Base-by-base conservation (phyloP, 2,888 invertebrate species). In the Calliphora vomitoria region DNA sequence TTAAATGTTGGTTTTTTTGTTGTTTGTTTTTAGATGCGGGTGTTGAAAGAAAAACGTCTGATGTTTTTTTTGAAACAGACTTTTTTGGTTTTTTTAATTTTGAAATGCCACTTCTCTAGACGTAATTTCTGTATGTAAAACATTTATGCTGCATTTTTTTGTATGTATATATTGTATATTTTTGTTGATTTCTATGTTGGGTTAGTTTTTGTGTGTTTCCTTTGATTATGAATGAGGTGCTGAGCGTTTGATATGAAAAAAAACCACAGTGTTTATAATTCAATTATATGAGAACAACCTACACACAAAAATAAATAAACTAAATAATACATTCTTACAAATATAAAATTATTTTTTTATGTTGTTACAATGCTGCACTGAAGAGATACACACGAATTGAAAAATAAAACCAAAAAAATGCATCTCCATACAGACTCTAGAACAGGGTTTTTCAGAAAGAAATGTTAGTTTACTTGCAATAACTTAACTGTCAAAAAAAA, bases 181-280 rank as follows among this genome's bases (percentile, higher is more conserved):
- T 44, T 44, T 44, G 4, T 8, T 35, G 35, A 6, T 35, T 44
- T 47, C 44, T 47, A 74, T 74, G 82, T 66, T 66, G 55, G 38
- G 69, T 69, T 66, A 47, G 72, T 8, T 66, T 50, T 50, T 69
- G 25, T 47, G 15, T 71, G 85, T 64, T 84, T 84, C 84, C 87
- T 87, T 78, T 82, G 72, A 87, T 85, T 82, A 87, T 82, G 68
- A 76, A 78, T 82, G 74, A 84, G 55, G 47, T 55, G 85, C 35
- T 78, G 66, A 66, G 69, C 31, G 62, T 74, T 68, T 41, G 55
- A 76, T 72, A 64, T 38, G 55, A 35, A 50, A 64, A 41, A 81
- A 35, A 76, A 47, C 71, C 76, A 62, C 62, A 82, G 25, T 78
- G 60, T 62, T 74, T 78, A 79, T 79, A 79, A 82, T 87, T 79